phyloP scores from a whole-genome alignment of 1,140 invertebrate species.

The Epicauta chinensis region DNA sequence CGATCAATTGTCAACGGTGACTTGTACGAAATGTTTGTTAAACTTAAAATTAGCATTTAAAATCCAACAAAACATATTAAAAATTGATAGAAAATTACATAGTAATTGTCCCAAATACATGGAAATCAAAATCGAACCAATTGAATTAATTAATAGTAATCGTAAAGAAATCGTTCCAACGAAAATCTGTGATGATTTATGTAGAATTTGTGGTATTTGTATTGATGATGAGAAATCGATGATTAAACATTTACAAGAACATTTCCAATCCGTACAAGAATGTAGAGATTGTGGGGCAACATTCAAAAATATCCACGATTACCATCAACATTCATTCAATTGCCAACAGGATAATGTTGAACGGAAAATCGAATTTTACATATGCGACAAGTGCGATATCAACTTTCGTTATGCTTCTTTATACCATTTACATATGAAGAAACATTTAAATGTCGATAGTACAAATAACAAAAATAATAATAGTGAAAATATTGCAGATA shows the following conservation, averaged over 20 bases:
- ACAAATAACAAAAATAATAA: background rate
- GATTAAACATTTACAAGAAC: constrained; percentile 5
- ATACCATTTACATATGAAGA: constrained; percentile 3
- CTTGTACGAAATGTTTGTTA: constrained; percentile 8
- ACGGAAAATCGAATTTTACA: background rate
- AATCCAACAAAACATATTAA: constrained; percentile 8
- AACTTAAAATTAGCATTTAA: constrained; percentile 11
- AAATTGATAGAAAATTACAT: constrained; percentile 1
- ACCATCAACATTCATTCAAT: background rate
- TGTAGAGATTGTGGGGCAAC: constrained; percentile 5
- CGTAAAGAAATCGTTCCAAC: background rate
- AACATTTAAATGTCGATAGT: background rate
- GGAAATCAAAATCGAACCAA: constrained; percentile 1
- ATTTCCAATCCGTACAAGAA: background rate
- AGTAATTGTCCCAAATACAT: background rate
- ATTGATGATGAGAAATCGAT: background rate
- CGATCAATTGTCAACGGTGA: constrained; percentile 3
- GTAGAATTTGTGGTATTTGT: constrained; percentile 1
- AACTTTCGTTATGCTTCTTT: constrained; percentile 1
- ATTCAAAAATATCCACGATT: constrained; percentile 4
- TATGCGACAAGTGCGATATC: background rate
- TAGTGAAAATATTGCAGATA: no score
- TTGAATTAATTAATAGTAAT: background rate
- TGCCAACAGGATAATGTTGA: background rate
- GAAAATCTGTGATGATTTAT: background rate